Evolutionary conservation across 2,888 invertebrate species (phyloP).

Genomic region (Tenthredo scrophulariae): DNA sequence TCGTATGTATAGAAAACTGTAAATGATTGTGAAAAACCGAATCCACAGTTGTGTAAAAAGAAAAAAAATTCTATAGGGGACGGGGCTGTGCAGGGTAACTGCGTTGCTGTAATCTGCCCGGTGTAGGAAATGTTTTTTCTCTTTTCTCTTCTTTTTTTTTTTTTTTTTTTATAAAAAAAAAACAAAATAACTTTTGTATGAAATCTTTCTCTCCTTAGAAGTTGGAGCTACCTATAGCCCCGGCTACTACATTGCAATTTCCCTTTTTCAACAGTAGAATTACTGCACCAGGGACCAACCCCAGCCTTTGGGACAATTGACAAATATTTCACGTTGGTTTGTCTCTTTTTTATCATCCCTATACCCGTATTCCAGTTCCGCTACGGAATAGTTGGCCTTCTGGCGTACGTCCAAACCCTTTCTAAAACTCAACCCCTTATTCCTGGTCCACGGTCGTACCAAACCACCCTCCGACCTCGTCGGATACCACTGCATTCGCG

Average conservation of each 20-base stretch:
- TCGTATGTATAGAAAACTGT: too few relatives aligned
- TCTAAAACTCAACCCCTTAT: neutral
- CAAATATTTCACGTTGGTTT: constrained; percentile 68
- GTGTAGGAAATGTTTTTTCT: too few relatives aligned
- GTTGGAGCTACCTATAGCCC: neutral
- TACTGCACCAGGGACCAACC: neutral
- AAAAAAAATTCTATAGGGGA: too few relatives aligned
- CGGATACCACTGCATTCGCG: neutral
- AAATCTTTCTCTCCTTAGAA: neutral
- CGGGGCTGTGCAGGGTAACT: too few relatives aligned
- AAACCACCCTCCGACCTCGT: neutral
- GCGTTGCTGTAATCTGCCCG: too few relatives aligned
- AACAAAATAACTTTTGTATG: too few relatives aligned
- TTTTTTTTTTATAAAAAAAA: neutral
- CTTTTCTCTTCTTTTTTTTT: too few relatives aligned
- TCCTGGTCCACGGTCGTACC: constrained; percentile 6
- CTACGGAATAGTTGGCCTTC: constrained; percentile 61
- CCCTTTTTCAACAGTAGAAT: neutral
- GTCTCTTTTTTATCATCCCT: constrained; percentile 50
- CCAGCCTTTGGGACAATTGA: constrained; percentile 63
- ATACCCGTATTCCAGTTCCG: constrained; percentile 21
- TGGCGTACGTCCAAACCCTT: constrained; percentile 66
- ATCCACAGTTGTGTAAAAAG: too few relatives aligned
- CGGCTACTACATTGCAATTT: neutral
- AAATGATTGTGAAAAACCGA: neutral